phyloP scores from a whole-genome alignment of 2,888 invertebrate species.

The Apamea monoglypha region DNA sequence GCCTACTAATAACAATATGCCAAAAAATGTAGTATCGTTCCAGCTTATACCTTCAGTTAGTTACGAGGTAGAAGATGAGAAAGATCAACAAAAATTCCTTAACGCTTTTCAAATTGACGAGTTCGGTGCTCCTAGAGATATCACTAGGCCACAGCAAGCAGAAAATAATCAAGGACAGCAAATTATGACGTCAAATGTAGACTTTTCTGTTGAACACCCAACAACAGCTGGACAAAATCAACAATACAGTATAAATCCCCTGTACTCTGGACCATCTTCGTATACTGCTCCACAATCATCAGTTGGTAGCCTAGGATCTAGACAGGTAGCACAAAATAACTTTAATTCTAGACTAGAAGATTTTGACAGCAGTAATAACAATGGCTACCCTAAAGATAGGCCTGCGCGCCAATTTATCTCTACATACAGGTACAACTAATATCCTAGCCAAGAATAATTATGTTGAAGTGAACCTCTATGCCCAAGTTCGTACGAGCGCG shows the following conservation, averaged over 20 bases:
- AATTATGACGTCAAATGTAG: slow-evolving; percentile 74
- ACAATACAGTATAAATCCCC: slow-evolving; percentile 69
- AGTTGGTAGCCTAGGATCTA: slow-evolving; percentile 79
- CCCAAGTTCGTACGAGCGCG: neutral
- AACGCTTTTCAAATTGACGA: slow-evolving; percentile 81
- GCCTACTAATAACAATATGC: slow-evolving; percentile 33
- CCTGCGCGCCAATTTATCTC: slow-evolving; percentile 78
- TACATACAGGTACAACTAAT: slow-evolving; percentile 58
- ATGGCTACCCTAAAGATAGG: slow-evolving; percentile 79
- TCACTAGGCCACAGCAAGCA: slow-evolving; percentile 62
- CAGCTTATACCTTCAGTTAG: slow-evolving; percentile 84
- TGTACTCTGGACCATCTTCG: slow-evolving; percentile 86
- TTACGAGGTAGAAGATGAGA: slow-evolving; percentile 82
- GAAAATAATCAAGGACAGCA: slow-evolving; percentile 67
- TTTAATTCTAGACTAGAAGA: slow-evolving; percentile 81
- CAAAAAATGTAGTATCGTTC: slow-evolving; percentile 71
- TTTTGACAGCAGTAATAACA: slow-evolving; percentile 74
- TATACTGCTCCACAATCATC: slow-evolving; percentile 85
- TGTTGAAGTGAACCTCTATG: neutral
- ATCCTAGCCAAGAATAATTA: neutral
- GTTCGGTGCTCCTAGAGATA: slow-evolving; percentile 77
- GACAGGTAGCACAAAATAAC: slow-evolving; percentile 70
- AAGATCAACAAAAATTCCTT: slow-evolving; percentile 81
- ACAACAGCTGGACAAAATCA: slow-evolving; percentile 69
- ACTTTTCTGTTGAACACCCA: slow-evolving; percentile 78